Conservation (phyloP, 2,113 vertebrate species). For the Odocoileus hemionus region DNA sequence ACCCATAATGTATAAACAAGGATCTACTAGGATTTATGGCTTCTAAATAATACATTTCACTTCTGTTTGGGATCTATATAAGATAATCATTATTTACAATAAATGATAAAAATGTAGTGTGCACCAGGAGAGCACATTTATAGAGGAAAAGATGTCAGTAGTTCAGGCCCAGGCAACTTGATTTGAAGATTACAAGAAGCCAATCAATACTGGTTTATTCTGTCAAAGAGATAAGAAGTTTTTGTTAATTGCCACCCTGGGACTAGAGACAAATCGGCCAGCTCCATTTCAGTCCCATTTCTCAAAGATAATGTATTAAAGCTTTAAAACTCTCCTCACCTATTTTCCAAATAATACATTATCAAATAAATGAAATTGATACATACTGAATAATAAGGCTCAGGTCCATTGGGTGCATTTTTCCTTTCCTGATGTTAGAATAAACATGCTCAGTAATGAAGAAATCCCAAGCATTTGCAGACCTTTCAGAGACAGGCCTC, state of each 20-base stretch:
- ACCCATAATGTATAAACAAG: slow-evolving; percentile 36
- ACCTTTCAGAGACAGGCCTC: slow-evolving; percentile 62
- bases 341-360: slow-evolving; percentile 48
- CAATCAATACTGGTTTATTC: background rate
- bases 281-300: slow-evolving; percentile 39
- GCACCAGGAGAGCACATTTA: background rate
- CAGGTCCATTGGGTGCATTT: slow-evolving; percentile 61
- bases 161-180: slow-evolving; percentile 28
- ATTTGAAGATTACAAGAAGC: slow-evolving; percentile 16
- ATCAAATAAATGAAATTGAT: background rate
- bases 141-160: background rate
- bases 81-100: slow-evolving; percentile 1
- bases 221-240: slow-evolving; percentile 19
- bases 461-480: slow-evolving; percentile 80
- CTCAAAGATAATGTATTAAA: background rate
- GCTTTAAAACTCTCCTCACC: slow-evolving; percentile 17
- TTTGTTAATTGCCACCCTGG: slow-evolving; percentile 6
- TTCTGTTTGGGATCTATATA: background rate
- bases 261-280: background rate
- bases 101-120: background rate
- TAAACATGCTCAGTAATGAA: slow-evolving; percentile 90
- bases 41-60: slow-evolving; percentile 50
- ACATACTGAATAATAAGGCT: slow-evolving; percentile 33
- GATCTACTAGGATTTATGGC: background rate
- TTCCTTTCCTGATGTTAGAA: slow-evolving; percentile 58